Evolutionary conservation across 2,888 invertebrate genomes (phyloP).

Genomic region (Encarsia formosa): DNA sequence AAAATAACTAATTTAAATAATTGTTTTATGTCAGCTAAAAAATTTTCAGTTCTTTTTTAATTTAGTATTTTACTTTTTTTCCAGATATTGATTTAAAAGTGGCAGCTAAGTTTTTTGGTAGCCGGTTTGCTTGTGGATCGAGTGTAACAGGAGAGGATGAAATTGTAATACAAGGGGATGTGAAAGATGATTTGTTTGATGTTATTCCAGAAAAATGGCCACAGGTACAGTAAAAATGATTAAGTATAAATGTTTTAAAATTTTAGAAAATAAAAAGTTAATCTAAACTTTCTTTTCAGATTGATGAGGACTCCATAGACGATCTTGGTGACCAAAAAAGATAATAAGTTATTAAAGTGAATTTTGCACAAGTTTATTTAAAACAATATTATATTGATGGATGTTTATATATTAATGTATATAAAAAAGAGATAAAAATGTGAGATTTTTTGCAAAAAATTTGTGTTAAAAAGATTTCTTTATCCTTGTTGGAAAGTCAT

Average conservation of each 20-base stretch:
- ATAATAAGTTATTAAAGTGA: conserved; percentile 53
- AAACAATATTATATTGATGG: conserved; percentile 37
- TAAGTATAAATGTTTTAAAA: no score
- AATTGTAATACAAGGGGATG: conserved; percentile 98
- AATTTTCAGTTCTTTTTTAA: not conserved
- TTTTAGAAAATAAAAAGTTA: not conserved
- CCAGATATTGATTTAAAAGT: conserved; percentile 95
- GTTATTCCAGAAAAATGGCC: conserved; percentile 98
- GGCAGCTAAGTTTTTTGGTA: conserved; percentile 96
- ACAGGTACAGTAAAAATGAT: conserved; percentile 67
- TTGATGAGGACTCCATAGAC: conserved; percentile 89
- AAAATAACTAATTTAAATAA: no score
- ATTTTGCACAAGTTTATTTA: conserved; percentile 41
- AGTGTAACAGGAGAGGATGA: conserved; percentile 99
- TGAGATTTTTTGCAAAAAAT: no score
- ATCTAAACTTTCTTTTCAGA: conserved; percentile 54
- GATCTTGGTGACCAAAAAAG: conserved; percentile 90
- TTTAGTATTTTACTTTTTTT: conserved; percentile 34
- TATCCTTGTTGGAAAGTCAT: no score
- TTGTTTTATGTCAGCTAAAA: not conserved
- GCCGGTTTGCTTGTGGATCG: conserved; percentile 98
- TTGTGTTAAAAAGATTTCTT: no score
- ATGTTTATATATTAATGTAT: conserved; percentile 45
- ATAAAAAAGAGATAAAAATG: conserved; percentile 35
- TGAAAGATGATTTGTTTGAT: conserved; percentile 97